Evolutionary conservation across 2,888 invertebrate species (phyloP).

Genomic region (Limnephilus marmoratus): DNA sequence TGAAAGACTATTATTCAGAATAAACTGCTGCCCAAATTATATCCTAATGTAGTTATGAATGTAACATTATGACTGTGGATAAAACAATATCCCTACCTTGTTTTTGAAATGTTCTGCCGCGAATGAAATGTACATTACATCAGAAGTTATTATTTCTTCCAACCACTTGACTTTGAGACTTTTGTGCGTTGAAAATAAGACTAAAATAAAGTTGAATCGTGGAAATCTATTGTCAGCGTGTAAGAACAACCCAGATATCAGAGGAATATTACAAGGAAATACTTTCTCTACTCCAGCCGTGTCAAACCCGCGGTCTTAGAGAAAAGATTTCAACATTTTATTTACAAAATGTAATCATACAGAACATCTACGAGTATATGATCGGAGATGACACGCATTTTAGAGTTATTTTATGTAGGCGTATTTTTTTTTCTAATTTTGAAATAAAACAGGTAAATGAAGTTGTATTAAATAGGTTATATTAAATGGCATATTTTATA

Average conservation of each 20-base stretch:
- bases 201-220: neutral
- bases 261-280: neutral
- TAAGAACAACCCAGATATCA: neutral
- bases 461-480: too few species aligned
- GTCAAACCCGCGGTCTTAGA: neutral
- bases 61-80: neutral
- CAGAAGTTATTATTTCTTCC: neutral
- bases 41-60: too few species aligned
- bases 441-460: too few species aligned
- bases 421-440: too few species aligned
- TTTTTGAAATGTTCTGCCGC: neutral
- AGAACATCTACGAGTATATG: too few species aligned
- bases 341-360: too few species aligned
- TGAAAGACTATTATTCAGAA: too few species aligned
- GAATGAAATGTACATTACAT: neutral
- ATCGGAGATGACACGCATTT: too few species aligned
- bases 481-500: too few species aligned
- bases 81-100: neutral
- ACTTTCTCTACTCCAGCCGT: neutral
- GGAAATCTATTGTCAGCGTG: neutral
- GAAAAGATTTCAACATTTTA: too few species aligned
- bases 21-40: too few species aligned
- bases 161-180: neutral
- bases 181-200: neutral
- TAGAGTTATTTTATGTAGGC: too few species aligned